Base-by-base conservation (phyloP, 1,140 invertebrate species). In the Cherax destructor region DNA sequence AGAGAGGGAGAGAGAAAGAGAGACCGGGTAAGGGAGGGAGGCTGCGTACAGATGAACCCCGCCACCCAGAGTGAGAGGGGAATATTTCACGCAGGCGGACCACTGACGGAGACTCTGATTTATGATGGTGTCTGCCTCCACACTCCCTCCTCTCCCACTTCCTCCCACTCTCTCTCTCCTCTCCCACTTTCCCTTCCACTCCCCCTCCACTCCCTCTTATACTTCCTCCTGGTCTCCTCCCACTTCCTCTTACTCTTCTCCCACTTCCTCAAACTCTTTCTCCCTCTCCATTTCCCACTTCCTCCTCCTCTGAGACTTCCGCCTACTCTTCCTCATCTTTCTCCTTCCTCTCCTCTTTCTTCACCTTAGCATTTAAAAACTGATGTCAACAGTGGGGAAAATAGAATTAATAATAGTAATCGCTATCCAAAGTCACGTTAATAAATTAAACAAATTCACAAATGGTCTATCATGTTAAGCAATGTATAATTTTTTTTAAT, bases 11-110 rank as follows among this genome's bases (percentile, higher is more conserved):
- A n/a, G 49, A 11, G 49, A 50, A 65, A 50, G 49, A 41, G 47
- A 49, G 69, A 30, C 50, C 30, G 84, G n/a, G 74, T 50, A 72
- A 56, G 72, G 18, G 69, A 50, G 84, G 41, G 72, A 61, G 72
- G 30, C 49, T 61, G 85, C 56, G 76, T 76, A 88, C 87, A 88
- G 78, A 83, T 83, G 79, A 83, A 81, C 11, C 16, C 61, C 87
- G 78, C 78, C 87, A 88, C 79, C 47, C n/a, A 30, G 56, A 65
- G 59, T 88, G 87, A 83, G 79, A 72, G 79, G 65, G 41, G 79
- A 83, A 88, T 83, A 88, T 83, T 88, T 88, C 79, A 83, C 87
- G 49, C 21, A 24, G 79, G 49, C 61, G 87, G 80, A 61, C 49
- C 50, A 72, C n/a, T 80, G 61, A 74, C 21, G 77, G 87, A 52